Base-by-base conservation (phyloP, 2,888 invertebrate species). In the Phorcus lineatus region DNA sequence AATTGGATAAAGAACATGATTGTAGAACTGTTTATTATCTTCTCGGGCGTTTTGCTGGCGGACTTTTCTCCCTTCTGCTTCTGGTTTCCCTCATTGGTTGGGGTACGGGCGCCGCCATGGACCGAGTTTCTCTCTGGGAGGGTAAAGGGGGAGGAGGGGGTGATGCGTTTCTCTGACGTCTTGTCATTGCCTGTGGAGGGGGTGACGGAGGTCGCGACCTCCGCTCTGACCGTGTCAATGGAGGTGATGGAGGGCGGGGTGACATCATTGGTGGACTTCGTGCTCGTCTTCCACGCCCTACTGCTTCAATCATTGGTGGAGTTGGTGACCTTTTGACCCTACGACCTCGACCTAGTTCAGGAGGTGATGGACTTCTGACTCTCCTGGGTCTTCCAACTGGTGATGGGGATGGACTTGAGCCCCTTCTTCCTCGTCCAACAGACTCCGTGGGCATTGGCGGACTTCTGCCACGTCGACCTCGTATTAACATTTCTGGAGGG, bases 81-180 rank as follows among this genome's bases (percentile, higher is more conserved):
- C 81, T 74, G 7, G 77, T 77, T 62, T 77, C 66, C 40, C 74
- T 70, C 36, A 47, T 77, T 16, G 78, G 75, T 17, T 78, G 78
- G 28, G 81, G 77, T 40, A 77, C 36, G 9, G 84, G 77, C 16
- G 77, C 53, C 16, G 79, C 74, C 70, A 78, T 57, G 22, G 79
- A 78, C 40, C 82, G 19, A 16, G 84, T 83, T 62, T 84, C 80
- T 74, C 80, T 75, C 47, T 82, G 74, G 7, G 77, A 24, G 6
- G 81, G 22, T 13, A 80, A 75, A 11, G 84, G 83, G 24, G 84
- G 81, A 1, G 86, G 81, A 16, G 84, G 82, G 2, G 82, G 28
- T 11, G 81, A 24, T 7, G 82, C 80, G 28, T 81, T 80, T 16
- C 74, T 57, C n/a, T 77, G 76, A 66, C 78, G 66, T 77, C 54